Evolutionary conservation across 2,888 invertebrate genomes (phyloP).

Genomic region (Heteromyza rotundicornis): DNA sequence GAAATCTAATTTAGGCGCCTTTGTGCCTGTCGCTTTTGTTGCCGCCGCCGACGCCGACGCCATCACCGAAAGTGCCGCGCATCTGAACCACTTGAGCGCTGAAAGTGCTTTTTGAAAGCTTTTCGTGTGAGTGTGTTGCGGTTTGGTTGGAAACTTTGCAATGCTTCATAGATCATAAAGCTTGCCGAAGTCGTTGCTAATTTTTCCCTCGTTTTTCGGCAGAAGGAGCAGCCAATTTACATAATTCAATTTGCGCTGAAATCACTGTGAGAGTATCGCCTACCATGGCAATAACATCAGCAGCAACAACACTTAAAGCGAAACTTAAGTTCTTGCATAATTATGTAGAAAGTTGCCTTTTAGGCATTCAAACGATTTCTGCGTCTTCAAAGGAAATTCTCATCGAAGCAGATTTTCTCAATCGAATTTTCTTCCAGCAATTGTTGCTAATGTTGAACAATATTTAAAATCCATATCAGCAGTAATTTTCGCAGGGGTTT

Average conservation of each 20-base stretch:
- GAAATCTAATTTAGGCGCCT: background rate
- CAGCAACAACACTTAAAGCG: background rate
- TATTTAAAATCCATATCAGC: background rate
- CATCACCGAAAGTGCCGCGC: background rate
- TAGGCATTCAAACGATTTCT: no score
- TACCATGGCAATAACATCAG: background rate
- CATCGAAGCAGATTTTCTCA: background rate
- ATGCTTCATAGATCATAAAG: constrained; percentile 3
- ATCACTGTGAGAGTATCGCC: background rate
- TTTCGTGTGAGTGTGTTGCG: background rate
- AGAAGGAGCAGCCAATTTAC: background rate
- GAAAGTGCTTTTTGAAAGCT: constrained; percentile 1
- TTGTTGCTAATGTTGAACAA: background rate
- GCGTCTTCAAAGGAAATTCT: no score
- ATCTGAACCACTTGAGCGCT: background rate
- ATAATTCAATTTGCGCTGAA: constrained; percentile 1
- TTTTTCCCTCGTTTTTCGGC: no score
- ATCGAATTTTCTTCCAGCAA: background rate
- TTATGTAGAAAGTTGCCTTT: no score
- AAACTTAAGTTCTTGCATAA: background rate
- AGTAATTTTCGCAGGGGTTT: background rate
- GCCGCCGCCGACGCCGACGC: background rate
- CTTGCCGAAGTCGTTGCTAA: no score
- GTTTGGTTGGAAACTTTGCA: background rate
- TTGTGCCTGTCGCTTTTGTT: background rate